Percentiles rank a stretch among this genome's conserved stretches.
These are phyloP conservation scores for Lasioglossum malachurum DNA, from an alignment of 2,888 invertebrate genomes.

Conservation along the genomic window DNA sequence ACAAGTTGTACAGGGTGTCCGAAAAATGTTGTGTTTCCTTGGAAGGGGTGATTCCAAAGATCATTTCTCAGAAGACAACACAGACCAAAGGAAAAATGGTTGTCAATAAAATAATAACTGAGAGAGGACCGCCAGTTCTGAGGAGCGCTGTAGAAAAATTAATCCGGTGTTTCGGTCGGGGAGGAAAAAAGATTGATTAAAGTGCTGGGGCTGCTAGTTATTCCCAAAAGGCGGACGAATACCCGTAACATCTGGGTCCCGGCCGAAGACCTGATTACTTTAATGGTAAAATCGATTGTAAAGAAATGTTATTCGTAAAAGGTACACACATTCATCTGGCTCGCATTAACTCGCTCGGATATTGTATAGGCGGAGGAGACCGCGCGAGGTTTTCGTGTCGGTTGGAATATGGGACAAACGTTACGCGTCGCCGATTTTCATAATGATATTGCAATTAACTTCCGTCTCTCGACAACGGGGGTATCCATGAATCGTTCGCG, in stretches of 20 bases:
- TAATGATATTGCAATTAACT: conserved; percentile 65
- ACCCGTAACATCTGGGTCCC: conserved; percentile 1
- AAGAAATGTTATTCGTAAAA: conserved; percentile 24
- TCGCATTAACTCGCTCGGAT: conserved; percentile 28
- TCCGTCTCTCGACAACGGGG: conserved; percentile 39
- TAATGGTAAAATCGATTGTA: conserved; percentile 40
- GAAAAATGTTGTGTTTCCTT: too few relatives aligned
- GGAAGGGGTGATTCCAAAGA: too few relatives aligned
- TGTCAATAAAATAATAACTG: neutral
- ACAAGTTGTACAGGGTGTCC: too few relatives aligned
- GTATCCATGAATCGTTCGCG: conserved; percentile 27
- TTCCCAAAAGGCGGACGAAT: conserved; percentile 15
- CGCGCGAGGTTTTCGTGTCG: conserved; percentile 37
- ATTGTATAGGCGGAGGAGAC: conserved; percentile 4
- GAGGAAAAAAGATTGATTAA: conserved; percentile 17
- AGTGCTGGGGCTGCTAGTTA: conserved; percentile 7
- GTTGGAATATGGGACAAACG: conserved; percentile 46
- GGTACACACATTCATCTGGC: conserved; percentile 21
- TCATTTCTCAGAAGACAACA: too few relatives aligned
- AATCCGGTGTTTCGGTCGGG: neutral
- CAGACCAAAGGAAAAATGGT: too few relatives aligned
- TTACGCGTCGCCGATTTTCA: conserved; percentile 57
- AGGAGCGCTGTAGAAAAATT: neutral
- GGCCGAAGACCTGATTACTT: conserved; percentile 38
- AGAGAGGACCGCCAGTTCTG: neutral